These are phyloP conservation scores for Aphidius gifuensis DNA, from an alignment of 1,140 invertebrate species.

Conservation along the genomic window DNA sequence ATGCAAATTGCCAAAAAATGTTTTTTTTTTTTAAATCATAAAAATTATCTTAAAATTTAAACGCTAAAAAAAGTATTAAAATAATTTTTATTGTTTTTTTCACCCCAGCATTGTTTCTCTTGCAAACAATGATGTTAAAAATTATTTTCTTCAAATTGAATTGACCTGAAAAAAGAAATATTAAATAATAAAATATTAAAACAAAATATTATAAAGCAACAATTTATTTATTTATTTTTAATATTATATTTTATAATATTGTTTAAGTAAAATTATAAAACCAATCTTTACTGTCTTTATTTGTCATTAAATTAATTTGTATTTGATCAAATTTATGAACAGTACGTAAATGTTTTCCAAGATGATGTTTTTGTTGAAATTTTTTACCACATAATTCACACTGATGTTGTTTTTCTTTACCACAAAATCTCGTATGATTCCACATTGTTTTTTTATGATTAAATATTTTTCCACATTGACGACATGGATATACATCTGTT, in stretches of 20 bases:
- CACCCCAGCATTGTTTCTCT: no score
- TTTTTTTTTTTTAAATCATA: no score
- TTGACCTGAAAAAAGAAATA: no score
- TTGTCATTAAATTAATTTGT: not conserved
- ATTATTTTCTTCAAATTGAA: no score
- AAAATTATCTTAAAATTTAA: no score
- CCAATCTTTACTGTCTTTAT: constrained; percentile 21
- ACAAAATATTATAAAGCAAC: not conserved
- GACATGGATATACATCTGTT: constrained; percentile 29
- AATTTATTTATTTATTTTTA: not conserved
- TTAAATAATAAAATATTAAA: no score
- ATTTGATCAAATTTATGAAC: constrained; percentile 21
- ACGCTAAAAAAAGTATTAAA: no score
- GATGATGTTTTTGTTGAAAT: constrained; percentile 54
- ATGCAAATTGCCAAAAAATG: no score
- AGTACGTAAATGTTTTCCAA: constrained; percentile 48
- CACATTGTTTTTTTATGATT: constrained; percentile 36
- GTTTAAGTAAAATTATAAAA: constrained; percentile 14
- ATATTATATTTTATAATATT: no score
- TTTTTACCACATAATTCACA: constrained; percentile 54
- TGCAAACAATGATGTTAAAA: no score
- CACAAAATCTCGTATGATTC: constrained; percentile 36
- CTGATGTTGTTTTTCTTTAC: constrained; percentile 34
- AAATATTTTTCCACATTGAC: constrained; percentile 36
- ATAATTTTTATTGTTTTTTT: no score